Evolutionary conservation across 2,797 vertebrate genomes (phyloP).

Genomic region (Peromyscus eremicus): DNA sequence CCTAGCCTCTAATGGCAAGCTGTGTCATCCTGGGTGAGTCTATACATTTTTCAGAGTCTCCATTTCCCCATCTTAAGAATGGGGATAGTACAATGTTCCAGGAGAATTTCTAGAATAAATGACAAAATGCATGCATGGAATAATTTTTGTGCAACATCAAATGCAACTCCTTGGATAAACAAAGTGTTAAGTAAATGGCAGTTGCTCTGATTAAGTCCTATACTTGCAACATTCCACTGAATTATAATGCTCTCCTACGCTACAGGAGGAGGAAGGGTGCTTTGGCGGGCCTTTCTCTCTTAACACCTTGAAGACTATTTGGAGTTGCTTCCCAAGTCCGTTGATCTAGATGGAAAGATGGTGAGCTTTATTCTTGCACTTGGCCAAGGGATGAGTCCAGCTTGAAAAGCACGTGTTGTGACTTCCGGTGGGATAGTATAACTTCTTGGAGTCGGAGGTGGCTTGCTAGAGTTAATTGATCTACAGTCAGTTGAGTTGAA

Average conservation of each 20-base stretch:
- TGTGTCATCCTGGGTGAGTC: not conserved
- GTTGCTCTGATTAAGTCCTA: not conserved
- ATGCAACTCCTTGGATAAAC: not conserved
- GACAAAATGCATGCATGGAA: not conserved
- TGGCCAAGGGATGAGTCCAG: not conserved
- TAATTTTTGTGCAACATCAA: slow-evolving; percentile 19
- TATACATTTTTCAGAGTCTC: not conserved
- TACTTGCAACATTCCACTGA: not conserved
- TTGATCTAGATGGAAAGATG: not conserved
- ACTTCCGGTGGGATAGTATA: not conserved
- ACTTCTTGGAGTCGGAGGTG: not conserved
- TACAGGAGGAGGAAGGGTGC: not conserved
- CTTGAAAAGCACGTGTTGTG: not conserved
- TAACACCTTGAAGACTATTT: not conserved
- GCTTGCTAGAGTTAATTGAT: not conserved
- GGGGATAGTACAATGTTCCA: not conserved
- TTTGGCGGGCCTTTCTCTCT: not conserved
- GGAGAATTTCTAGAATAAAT: slow-evolving; percentile 31
- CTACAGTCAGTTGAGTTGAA: slow-evolving; percentile 1
- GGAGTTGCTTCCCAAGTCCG: not conserved
- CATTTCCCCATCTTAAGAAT: slow-evolving; percentile 53
- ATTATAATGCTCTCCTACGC: too few relatives aligned
- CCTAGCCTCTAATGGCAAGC: not conserved
- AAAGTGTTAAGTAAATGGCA: not conserved
- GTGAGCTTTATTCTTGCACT: slow-evolving; percentile 1